Conservation (phyloP, 2,113 vertebrate genomes). For the Myiagra hebetior region DNA sequence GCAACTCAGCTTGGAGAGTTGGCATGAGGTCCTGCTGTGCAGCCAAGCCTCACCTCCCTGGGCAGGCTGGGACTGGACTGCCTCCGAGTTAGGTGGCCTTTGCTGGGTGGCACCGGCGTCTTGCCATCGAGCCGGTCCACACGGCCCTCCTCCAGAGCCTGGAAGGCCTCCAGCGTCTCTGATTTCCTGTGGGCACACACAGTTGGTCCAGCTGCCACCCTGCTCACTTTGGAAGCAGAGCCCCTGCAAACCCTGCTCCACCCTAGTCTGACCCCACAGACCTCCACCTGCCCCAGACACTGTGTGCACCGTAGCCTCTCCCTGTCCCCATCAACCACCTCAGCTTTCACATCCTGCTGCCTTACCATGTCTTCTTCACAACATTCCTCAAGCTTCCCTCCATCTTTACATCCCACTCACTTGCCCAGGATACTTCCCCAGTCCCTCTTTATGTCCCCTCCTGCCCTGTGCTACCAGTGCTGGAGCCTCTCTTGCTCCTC, state of each 20-base stretch:
- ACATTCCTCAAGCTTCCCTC: neutral
- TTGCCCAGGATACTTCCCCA: neutral
- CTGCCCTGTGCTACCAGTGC: neutral
- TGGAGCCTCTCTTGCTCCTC: neutral
- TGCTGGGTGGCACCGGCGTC: conserved; percentile 43
- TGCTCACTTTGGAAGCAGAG: neutral
- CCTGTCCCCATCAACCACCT: neutral
- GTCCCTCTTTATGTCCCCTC: neutral
- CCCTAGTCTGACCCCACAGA: neutral
- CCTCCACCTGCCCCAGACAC: neutral
- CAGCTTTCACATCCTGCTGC: neutral
- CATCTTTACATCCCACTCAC: neutral
- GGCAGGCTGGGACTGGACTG: conserved; percentile 71
- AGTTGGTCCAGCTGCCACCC: neutral
- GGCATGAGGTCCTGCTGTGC: neutral
- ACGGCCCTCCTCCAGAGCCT: conserved; percentile 70
- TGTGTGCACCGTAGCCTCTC: accelerated
- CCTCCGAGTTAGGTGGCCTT: conserved; percentile 62
- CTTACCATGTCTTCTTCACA: neutral
- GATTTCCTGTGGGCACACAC: conserved; percentile 68
- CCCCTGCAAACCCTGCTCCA: neutral
- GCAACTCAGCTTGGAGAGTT: neutral
- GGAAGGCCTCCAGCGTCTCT: conserved; percentile 73
- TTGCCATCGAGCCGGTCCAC: conserved; percentile 63
- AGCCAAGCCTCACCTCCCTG: conserved; percentile 72